Base-by-base conservation (phyloP, 1,140 invertebrate genomes). In the Ptiloglossa arizonensis region DNA sequence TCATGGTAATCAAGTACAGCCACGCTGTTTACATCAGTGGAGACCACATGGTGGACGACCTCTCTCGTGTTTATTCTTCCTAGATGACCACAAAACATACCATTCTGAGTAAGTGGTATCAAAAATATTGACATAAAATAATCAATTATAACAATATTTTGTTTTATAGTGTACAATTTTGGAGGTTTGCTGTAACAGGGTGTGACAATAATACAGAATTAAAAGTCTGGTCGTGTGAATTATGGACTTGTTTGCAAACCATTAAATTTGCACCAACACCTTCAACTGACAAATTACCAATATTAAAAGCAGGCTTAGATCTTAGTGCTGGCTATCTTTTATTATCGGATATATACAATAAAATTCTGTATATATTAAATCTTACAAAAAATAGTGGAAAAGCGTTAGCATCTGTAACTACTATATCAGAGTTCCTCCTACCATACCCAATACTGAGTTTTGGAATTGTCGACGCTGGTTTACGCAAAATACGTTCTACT, bases 151-250 rank as follows among this genome's bases (percentile, higher is more conserved):
- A 69, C 57, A 24, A 19, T 29, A 4, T 70, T 69, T 59, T 75
- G 48, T 74, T 76, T 91, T 93, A 22, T 90, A 97, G 96, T 85
- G 95, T 94, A 22, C 96, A 97, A 89, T 97, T 98, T 91, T 99
- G 98, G 98, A 98, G 98, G 89, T 98, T 96, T 93, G 97, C 97
- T 5, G 94, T 99, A 22, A 99, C 98, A 2, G 97, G 97, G 1
- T 96, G 96, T 13, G 95, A 97, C 79, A 95, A 97, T 87, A 98
- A 98, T 91, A 96, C 96, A 0, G 97, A 97, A 87, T 93, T 99
- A 19, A 99, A 98, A 92, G 93, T 99, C 29, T 99, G 98, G 97
- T 97, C 97, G 11, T 99, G 98, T 90, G 96, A 98, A 88, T 94
- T 96, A 0, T 99, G 98, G 98, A 94, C 94, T 41, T 98, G 98